Base-by-base conservation (phyloP, 2,888 invertebrate genomes). In the Rotaria socialis region DNA sequence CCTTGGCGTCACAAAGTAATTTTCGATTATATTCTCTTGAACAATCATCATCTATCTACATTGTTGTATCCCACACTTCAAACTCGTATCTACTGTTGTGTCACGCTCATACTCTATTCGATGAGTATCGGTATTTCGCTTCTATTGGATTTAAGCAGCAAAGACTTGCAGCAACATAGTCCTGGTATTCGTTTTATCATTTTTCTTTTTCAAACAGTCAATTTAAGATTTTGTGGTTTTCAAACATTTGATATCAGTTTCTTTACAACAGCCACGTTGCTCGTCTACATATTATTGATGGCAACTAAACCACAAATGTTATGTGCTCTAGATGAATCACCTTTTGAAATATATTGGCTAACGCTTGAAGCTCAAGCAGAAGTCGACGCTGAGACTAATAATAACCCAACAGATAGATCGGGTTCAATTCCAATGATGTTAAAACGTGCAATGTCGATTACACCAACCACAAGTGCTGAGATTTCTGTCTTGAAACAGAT, bases 241-340 rank as follows among this genome's bases (percentile, higher is more conserved):
- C 75, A 75, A 75, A 22, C 75, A 5, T 43, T 75, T 8, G 75
- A 75, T 43, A 75, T 75, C 5, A 41, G 43, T 43, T 22, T 43
- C 6, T 43, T 75, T 41, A 10, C 75, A 19, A 43, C 75, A 22
- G 75, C 75, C 43, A 75, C 75, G 22, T 1, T 75, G 6, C 41
- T 75, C 22, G 43, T 75, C 35, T 75, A 75, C n/a, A 43, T 41
- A 24, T 24, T 75, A 75, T 75, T 75, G 43, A 75, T 75, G 75
- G 43, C 41, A 0, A 43, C 43, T 43, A 75, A 75, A 43, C 75
- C 75, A 43, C 75, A 75, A 75, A 75, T 75, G 75, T 43, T 75
- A 22, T 75, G 75, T 75, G 75, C 75, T 24, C 41, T 75, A 5
- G 43, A 75, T 43, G 75, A 75, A 75, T 43, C 75, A 75, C 75